phyloP scores from a whole-genome alignment of 92 coral and sea anemone genomes.

The Blastomussa wellsi region DNA sequence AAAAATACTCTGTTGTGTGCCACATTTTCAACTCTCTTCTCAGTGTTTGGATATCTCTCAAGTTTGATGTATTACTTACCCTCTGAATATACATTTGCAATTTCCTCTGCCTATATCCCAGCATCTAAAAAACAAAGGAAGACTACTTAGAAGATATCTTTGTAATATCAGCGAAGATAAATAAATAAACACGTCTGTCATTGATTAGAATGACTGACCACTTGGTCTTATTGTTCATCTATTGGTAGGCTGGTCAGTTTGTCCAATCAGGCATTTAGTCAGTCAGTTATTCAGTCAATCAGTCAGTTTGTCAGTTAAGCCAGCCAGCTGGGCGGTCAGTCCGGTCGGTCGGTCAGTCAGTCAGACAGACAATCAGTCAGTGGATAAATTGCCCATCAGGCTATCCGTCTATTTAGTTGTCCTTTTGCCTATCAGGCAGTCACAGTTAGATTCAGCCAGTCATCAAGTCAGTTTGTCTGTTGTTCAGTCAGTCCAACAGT shows the following conservation, averaged over 20 bases:
- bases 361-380: background rate
- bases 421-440: background rate
- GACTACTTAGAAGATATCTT: background rate
- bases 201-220: background rate
- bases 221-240: background rate
- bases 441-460: background rate
- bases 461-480: background rate
- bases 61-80: too few species aligned
- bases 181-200: background rate
- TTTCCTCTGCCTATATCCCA: constrained; percentile 93
- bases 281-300: background rate
- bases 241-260: background rate
- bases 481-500: background rate
- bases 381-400: background rate
- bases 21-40: too few species aligned
- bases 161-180: background rate
- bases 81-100: constrained; percentile 95
- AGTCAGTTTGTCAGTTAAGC: background rate
- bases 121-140: constrained; percentile 63
- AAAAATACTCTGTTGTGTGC: too few species aligned
- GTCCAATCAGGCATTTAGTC: too few species aligned
- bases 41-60: too few species aligned
- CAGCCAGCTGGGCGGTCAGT: background rate
- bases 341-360: background rate
- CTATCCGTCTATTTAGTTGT: background rate